These are phyloP conservation scores for Microcebus lehilahytsara DNA, from an alignment of 2,113 vertebrate genomes.

Conservation along the genomic window DNA sequence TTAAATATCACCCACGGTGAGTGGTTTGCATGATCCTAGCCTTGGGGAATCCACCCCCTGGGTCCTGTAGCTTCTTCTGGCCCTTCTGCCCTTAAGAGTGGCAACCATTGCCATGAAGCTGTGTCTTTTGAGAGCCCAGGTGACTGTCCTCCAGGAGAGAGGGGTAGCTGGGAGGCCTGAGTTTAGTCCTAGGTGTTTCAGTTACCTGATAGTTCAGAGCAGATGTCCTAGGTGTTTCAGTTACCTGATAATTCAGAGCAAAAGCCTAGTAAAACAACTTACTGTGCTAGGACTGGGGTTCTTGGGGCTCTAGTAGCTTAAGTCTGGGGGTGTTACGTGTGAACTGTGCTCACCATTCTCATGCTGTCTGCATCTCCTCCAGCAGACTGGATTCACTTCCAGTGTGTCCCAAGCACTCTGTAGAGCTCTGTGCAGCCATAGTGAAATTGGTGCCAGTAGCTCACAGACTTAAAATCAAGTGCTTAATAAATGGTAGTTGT, in stretches of 20 bases:
- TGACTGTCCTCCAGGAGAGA: neutral
- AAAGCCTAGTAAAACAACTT: fast-evolving
- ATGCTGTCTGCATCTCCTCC: fast-evolving
- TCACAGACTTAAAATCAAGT: neutral
- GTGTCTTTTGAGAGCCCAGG: neutral
- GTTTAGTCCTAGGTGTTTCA: neutral
- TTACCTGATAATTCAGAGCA: too few relatives aligned
- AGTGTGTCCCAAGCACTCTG: fast-evolving
- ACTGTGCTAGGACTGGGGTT: neutral
- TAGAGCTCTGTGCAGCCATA: fast-evolving
- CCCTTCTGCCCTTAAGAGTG: fast-evolving
- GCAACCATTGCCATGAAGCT: fast-evolving
- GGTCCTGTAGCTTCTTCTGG: neutral
- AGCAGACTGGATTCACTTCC: fast-evolving
- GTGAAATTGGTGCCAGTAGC: fast-evolving
- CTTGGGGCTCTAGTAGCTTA: fast-evolving
- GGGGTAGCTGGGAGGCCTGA: fast-evolving
- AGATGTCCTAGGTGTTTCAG: neutral
- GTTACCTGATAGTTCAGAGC: too few relatives aligned
- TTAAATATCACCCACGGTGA: constrained; percentile 95
- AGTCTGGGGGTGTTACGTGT: neutral
- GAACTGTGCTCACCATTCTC: fast-evolving
- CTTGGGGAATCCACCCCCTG: fast-evolving
- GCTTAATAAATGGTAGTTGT: fast-evolving
- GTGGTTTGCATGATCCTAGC: neutral